phyloP scores from a whole-genome alignment of 1,140 invertebrate genomes.

The Scaptomyza hsui region DNA sequence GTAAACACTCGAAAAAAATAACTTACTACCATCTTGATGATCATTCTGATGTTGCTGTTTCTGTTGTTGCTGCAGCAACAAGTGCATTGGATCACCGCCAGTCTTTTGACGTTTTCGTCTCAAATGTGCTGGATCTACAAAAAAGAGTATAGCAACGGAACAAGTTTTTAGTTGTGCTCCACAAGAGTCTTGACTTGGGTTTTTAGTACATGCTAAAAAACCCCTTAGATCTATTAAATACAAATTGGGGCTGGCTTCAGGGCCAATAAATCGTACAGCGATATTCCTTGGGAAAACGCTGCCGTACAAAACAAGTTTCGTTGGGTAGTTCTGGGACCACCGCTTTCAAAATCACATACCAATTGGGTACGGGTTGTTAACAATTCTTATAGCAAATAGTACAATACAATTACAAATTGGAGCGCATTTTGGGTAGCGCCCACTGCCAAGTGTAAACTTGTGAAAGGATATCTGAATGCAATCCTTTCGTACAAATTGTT shows the following conservation, averaged over 20 bases:
- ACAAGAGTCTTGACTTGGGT: slow-evolving; percentile 40
- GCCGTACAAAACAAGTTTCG: slow-evolving; percentile 32
- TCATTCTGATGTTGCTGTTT: slow-evolving; percentile 79
- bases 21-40: slow-evolving; percentile 86
- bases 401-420: slow-evolving; percentile 40
- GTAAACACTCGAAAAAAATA: slow-evolving; percentile 57
- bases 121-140: slow-evolving; percentile 85
- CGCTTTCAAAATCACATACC: slow-evolving; percentile 54
- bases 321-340: slow-evolving; percentile 15
- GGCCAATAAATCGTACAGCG: no score
- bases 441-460: slow-evolving; percentile 44
- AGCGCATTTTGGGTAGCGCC: slow-evolving; percentile 2
- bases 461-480: background rate
- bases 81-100: slow-evolving; percentile 85
- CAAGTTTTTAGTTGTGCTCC: slow-evolving; percentile 71
- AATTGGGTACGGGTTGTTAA: slow-evolving; percentile 32
- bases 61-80: slow-evolving; percentile 85
- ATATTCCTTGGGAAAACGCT: no score
- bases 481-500: slow-evolving; percentile 16
- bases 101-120: slow-evolving; percentile 87
- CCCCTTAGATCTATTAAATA: slow-evolving; percentile 45
- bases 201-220: slow-evolving; percentile 19
- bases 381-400: slow-evolving; percentile 67
- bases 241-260: slow-evolving; percentile 22
- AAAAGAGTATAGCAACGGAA: slow-evolving; percentile 62